Evolutionary conservation across 2,797 vertebrate species (phyloP).

Genomic region (Pangasius macronema): DNA sequence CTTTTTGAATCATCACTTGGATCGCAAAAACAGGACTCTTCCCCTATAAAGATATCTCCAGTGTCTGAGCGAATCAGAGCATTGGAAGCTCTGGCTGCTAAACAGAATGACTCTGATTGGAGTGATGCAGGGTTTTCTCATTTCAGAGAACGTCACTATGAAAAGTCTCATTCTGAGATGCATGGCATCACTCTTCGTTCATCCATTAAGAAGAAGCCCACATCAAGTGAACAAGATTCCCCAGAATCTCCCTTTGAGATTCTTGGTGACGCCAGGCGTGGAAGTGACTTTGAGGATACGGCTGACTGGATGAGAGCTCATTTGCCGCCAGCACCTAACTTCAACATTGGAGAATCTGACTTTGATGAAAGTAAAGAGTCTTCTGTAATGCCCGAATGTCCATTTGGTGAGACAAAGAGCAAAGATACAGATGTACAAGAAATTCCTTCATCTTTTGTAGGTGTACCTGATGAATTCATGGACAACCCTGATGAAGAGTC

Average conservation of each 20-base stretch:
- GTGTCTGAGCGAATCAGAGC: constrained; percentile 80
- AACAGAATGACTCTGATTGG: constrained; percentile 73
- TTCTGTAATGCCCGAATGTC: constrained; percentile 42
- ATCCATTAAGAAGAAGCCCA: constrained; percentile 61
- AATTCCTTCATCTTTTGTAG: constrained; percentile 61
- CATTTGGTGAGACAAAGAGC: constrained; percentile 55
- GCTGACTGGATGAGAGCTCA: constrained; percentile 79
- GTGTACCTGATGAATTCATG: constrained; percentile 74
- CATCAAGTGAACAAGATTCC: constrained; percentile 73
- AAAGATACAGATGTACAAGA: constrained; percentile 49
- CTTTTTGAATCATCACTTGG: constrained; percentile 43
- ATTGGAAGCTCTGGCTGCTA: constrained; percentile 75
- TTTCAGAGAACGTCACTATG: constrained; percentile 74
- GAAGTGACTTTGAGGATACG: constrained; percentile 82
- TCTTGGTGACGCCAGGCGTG: constrained; percentile 75
- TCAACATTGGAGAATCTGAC: constrained; percentile 61
- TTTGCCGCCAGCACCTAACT: constrained; percentile 75
- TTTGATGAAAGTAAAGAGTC: constrained; percentile 57
- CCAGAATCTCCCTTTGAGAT: constrained; percentile 90
- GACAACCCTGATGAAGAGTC: constrained; percentile 65
- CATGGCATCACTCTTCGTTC: constrained; percentile 41
- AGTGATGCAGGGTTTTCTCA: constrained; percentile 69
- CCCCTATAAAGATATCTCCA: constrained; percentile 73
- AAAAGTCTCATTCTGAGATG: constrained; percentile 67
- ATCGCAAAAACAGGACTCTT: constrained; percentile 57